These are phyloP conservation scores for Triplophysa dalaica DNA, from an alignment of 2,113 vertebrate genomes.

Conservation along the genomic window DNA sequence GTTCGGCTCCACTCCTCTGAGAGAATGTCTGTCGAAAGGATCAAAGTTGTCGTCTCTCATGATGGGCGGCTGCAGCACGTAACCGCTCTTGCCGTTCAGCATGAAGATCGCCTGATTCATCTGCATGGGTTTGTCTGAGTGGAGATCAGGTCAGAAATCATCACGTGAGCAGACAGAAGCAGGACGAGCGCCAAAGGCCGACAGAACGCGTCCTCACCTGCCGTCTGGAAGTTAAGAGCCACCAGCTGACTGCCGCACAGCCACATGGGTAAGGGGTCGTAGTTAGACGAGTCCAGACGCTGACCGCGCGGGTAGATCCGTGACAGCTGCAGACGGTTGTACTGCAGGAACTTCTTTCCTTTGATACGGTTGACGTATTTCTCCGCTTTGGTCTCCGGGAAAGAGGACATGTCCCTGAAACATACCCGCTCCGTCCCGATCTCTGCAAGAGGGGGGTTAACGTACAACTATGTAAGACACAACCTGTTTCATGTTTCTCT, in stretches of 20 bases:
- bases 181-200: not conserved
- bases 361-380: constrained; percentile 96
- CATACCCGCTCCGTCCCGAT: constrained; percentile 94
- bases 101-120: constrained; percentile 99
- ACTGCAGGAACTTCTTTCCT: constrained; percentile 97
- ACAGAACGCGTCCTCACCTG: constrained; percentile 74
- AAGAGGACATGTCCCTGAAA: constrained; percentile 98
- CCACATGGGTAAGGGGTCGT: constrained; percentile 98
- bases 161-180: not conserved
- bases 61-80: constrained; percentile 87
- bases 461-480: too few relatives aligned
- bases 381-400: constrained; percentile 96
- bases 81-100: constrained; percentile 89
- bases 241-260: constrained; percentile 97
- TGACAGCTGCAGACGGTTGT: constrained; percentile 95
- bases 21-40: constrained; percentile 88
- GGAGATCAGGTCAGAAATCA: not conserved
- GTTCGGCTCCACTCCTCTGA: constrained; percentile 80
- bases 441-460: constrained; percentile 69
- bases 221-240: constrained; percentile 97
- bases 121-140: constrained; percentile 97
- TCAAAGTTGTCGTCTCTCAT: constrained; percentile 95
- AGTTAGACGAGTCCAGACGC: constrained; percentile 97
- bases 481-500: too few relatives aligned
- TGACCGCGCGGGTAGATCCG: constrained; percentile 98